A percentile compares a stretch with the other conserved stretches of the same genome.
Evolutionary conservation across 2,888 invertebrate species (phyloP).

Genomic region (Homarus gammarus): DNA sequence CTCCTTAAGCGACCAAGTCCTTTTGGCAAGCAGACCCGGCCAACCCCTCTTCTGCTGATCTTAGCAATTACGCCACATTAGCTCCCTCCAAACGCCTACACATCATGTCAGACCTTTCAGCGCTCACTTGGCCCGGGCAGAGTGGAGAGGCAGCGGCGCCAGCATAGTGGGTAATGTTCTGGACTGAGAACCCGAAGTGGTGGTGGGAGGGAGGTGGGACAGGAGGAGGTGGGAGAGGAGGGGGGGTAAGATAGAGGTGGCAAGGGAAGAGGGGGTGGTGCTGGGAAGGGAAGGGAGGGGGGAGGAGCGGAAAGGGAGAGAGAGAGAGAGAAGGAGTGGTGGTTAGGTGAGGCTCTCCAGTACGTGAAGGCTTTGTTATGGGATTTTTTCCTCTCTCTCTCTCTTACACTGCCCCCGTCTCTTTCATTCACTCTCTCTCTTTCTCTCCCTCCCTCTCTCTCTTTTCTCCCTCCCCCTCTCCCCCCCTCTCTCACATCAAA

Average conservation of each 20-base stretch:
- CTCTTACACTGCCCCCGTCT: not conserved
- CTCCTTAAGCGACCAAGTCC: constrained; percentile 21
- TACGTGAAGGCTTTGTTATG: too few relatives aligned
- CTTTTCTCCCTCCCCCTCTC: too few relatives aligned
- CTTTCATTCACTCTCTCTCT: constrained; percentile 9
- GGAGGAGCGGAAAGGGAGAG: too few relatives aligned
- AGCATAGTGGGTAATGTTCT: not conserved
- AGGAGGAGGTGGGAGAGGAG: not conserved
- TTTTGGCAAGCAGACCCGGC: constrained; percentile 31
- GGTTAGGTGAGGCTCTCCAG: too few relatives aligned
- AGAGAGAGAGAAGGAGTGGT: too few relatives aligned
- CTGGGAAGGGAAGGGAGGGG: not conserved
- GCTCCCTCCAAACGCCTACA: constrained; percentile 47
- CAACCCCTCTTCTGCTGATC: constrained; percentile 43
- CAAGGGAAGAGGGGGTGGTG: not conserved
- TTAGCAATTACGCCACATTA: constrained; percentile 59
- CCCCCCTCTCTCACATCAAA: too few relatives aligned
- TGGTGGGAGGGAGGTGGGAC: too few relatives aligned
- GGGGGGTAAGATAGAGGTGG: too few relatives aligned
- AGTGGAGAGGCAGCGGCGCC: constrained; percentile 21
- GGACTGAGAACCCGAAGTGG: constrained; percentile 1
- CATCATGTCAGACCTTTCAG: constrained; percentile 58
- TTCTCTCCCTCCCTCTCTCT: not conserved
- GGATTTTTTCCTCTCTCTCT: constrained; percentile 9
- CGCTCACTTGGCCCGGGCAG: constrained; percentile 2